Base-by-base conservation (phyloP, 1,140 invertebrate genomes). In the Tetranychus cinnabarinus region DNA sequence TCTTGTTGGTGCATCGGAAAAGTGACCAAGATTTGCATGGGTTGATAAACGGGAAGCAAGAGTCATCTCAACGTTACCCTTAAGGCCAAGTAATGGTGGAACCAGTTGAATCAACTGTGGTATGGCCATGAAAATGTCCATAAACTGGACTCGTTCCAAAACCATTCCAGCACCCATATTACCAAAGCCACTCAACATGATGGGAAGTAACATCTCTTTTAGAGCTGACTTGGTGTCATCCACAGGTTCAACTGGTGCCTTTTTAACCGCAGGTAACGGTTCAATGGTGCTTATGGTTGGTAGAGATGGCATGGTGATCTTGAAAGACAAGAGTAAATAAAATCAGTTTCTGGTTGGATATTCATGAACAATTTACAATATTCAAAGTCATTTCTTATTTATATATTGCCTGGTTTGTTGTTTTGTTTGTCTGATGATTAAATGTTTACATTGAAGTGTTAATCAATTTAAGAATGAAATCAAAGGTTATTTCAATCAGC, bases 31-130 rank as follows among this genome's bases (percentile, higher is more conserved):
- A 73, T 88, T 87, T 3, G 85, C 82, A 67, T 66, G 84, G 2
- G 88, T 95, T 34, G 23, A 13, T 31, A 97, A 75, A 46, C 92
- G 75, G 3, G 90, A 91, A 1, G 92, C 90, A 61, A 97, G 75
- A 3, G 91, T 97, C 91, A 97, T 97, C 76, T 97, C 92, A 64
- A 97, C 74, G 74, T 97, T 97, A 23, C 90, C 91, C 75, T 97
- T 97, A 3, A 97, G 74, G 3, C 92, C 92, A 47, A 97, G 74
- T 13, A 97, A 74, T 12, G 91, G 86, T 56, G 92, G 90, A 35
- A 97, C 87, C 64, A 97, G 73, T 65, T 96, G 90, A 67, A 91
- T 88, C 33, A 96, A 80, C 75, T 93, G 89, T 8, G 83, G 82
- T 15, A 96, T 81, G 67, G 84, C 73, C 65, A 77, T 73, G 74